Evolutionary conservation across 2,113 vertebrate genomes (phyloP).

Genomic region (Ursus arctos): DNA sequence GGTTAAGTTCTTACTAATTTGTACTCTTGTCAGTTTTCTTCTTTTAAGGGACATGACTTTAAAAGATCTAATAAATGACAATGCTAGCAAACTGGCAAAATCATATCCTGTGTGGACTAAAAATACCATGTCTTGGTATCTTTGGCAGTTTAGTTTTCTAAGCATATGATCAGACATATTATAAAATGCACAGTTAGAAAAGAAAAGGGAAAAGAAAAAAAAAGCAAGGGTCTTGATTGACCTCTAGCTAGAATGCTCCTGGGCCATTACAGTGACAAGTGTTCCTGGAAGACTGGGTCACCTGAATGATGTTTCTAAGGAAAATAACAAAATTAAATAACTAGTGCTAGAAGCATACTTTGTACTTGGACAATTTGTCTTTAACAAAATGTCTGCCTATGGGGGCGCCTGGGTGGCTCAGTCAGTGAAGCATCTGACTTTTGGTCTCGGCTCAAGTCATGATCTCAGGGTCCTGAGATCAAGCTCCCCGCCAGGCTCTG

Average conservation of each 20-base stretch:
- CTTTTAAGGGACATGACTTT: neutral
- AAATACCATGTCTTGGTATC: neutral
- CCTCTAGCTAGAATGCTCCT: neutral
- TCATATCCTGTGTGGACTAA: neutral
- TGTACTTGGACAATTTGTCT: constrained; percentile 16
- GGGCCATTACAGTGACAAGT: neutral
- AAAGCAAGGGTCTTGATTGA: neutral
- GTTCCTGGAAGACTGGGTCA: neutral
- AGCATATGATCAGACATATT: neutral
- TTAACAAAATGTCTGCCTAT: neutral
- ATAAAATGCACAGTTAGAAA: neutral
- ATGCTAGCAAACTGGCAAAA: neutral
- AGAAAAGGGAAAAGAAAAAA: neutral
- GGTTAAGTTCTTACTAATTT: constrained; percentile 4
- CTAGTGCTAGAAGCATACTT: neutral
- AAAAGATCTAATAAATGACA: neutral
- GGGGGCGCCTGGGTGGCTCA: neutral
- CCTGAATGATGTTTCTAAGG: neutral
- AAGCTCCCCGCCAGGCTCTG: neutral
- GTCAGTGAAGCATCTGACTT: neutral
- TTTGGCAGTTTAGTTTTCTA: neutral
- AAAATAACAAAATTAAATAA: neutral
- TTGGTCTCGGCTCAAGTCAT: neutral
- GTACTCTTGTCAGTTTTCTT: neutral
- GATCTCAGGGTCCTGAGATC: neutral